Evolutionary conservation across 1,140 invertebrate species (phyloP).

Genomic region (Pseudachorutes palmiensis): DNA sequence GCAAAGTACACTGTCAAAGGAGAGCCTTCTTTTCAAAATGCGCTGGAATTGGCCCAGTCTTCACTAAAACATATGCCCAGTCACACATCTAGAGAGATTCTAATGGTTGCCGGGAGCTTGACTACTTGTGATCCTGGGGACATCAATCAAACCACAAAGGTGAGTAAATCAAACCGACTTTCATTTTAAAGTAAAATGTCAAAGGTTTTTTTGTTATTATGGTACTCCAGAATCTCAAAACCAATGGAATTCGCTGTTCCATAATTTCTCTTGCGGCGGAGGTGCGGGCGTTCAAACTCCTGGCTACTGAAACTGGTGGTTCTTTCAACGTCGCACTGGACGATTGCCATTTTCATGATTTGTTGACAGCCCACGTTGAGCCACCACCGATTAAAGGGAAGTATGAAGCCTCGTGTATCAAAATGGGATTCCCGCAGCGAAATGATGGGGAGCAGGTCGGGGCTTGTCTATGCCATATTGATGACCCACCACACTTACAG

Average conservation of each 20-base stretch:
- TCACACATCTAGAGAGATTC: slow-evolving; percentile 85
- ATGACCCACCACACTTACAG: slow-evolving; percentile 54
- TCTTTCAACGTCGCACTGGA: slow-evolving; percentile 81
- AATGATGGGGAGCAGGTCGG: slow-evolving; percentile 38
- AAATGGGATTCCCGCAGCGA: slow-evolving; percentile 86
- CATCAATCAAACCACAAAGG: slow-evolving; percentile 77
- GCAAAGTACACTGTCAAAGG: slow-evolving; percentile 52
- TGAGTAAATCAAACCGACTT: slow-evolving; percentile 42
- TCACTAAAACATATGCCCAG: slow-evolving; percentile 80
- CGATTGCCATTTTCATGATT: slow-evolving; percentile 77
- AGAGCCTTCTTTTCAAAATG: slow-evolving; percentile 91
- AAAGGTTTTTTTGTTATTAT: slow-evolving; percentile 14
- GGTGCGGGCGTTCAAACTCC: slow-evolving; percentile 74
- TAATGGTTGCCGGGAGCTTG: slow-evolving; percentile 84
- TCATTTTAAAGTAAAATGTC: slow-evolving; percentile 17
- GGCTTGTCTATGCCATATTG: slow-evolving; percentile 63
- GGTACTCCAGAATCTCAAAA: slow-evolving; percentile 47
- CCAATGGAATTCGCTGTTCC: slow-evolving; percentile 68
- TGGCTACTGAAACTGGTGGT: slow-evolving; percentile 76
- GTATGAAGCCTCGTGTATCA: slow-evolving; percentile 73
- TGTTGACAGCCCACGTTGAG: slow-evolving; percentile 62
- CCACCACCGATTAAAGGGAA: slow-evolving; percentile 65
- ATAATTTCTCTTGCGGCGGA: slow-evolving; percentile 93
- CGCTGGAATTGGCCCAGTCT: slow-evolving; percentile 75
- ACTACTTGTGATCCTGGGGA: slow-evolving; percentile 95